Base-by-base conservation (phyloP, 2,113 vertebrate genomes). In the Stigmatopora argus region DNA sequence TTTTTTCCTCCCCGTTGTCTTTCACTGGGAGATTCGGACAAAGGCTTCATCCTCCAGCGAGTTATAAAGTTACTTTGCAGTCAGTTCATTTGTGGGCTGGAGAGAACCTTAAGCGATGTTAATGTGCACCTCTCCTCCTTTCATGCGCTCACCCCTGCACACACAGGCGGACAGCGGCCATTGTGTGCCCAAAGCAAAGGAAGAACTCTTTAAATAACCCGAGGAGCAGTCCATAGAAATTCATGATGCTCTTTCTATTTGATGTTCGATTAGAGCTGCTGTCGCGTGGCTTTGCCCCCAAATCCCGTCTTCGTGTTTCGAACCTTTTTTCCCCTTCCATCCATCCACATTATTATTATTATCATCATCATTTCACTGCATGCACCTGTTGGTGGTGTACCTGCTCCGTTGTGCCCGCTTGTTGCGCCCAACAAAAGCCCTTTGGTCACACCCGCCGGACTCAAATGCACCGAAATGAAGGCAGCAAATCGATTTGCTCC, bases 21-120 rank as follows among this genome's bases (percentile, higher is more conserved):
- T 89, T 90, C 83, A 89, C 64, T 78, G 71, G 26, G 79, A 69
- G 76, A 51, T 61, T 75, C 45, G 61, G 35, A 91, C 89, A 92
- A 92, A 83, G 83, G 83, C 77, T 89, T 88, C 88, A 91, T 90
- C 90, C 90, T 90, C 86, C 88, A 89, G 78, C 85, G 86, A 90
- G 87, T 92, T 92, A 91, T 90, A 92, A 92, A 92, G 90, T 92
- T 91, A 92, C 91, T 92, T 91, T 91, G 88, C 89, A 82, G 86
- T 80, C 84, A 92, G 88, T 92, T 92, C 90, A 92, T 92, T 88
- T 90, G 82, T 86, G 75, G 67, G 66, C 88, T 88, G 88, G 83
- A 89, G 85, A 91, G 89, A 91, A 89, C 86, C 88, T 86, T 90
- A 90, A 90, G 89, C 90, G 85, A 91, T 91, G 91, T 91, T 92